These are phyloP conservation scores for Xestobium rufovillosum DNA, from an alignment of 2,888 invertebrate species.

Conservation along the genomic window DNA sequence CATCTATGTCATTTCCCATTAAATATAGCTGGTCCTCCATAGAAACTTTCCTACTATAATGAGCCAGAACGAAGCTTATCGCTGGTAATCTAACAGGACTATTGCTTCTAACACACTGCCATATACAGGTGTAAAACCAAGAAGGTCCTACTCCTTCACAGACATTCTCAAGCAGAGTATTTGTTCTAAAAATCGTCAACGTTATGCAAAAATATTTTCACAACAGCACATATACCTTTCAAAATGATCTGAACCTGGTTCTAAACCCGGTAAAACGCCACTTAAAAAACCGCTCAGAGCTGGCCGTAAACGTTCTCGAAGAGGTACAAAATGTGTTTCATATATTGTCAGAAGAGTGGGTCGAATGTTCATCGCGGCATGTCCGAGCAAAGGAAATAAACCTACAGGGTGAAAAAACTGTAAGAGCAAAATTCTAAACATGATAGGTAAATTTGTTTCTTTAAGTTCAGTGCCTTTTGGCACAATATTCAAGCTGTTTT, in stretches of 20 bases:
- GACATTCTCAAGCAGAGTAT: conserved; percentile 58
- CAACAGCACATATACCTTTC: conserved; percentile 49
- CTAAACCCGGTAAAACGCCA: conserved; percentile 79
- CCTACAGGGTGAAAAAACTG: too few relatives aligned
- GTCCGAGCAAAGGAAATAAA: conserved; percentile 78
- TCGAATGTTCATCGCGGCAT: conserved; percentile 85
- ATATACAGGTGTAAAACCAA: conserved; percentile 80
- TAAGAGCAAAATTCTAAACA: too few relatives aligned
- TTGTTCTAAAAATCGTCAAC: conserved; percentile 45
- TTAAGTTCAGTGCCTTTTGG: too few relatives aligned
- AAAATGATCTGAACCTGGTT: conserved; percentile 77
- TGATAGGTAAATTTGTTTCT: not conserved
- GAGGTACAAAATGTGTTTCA: conserved; percentile 79
- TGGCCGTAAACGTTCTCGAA: conserved; percentile 68
- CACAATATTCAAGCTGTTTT: too few relatives aligned
- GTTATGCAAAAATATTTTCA: conserved; percentile 12
- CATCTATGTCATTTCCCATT: conserved; percentile 75
- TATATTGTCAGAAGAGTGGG: conserved; percentile 74
- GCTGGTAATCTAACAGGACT: conserved; percentile 75
- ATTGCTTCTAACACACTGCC: conserved; percentile 79
- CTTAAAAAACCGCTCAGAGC: conserved; percentile 82
- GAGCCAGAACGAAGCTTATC: conserved; percentile 68
- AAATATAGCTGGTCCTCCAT: conserved; percentile 77
- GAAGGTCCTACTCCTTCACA: conserved; percentile 67
- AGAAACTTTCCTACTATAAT: conserved; percentile 68